Evolutionary conservation across 2,888 invertebrate species (phyloP).

Genomic region (Amphimallon solstitiale): DNA sequence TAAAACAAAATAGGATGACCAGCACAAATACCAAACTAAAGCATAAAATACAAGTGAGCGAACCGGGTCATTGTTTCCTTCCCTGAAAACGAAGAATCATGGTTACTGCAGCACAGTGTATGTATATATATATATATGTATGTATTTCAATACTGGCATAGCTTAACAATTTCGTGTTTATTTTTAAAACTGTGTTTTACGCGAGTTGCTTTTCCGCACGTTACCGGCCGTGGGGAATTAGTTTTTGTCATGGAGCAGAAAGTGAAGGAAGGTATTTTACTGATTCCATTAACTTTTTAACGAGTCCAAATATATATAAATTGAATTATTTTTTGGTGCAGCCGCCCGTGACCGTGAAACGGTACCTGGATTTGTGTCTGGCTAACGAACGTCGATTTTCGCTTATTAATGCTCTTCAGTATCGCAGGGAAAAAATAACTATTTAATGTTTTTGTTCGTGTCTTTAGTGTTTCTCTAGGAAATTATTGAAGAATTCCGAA

Average conservation of each 20-base stretch:
- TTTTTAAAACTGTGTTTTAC: not conserved
- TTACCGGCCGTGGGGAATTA: constrained; percentile 5
- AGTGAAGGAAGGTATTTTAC: not conserved
- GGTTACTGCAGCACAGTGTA: too few species aligned
- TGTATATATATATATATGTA: too few species aligned
- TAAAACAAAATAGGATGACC: not conserved
- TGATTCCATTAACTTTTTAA: constrained; percentile 12
- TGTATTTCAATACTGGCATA: not conserved
- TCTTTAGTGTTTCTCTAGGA: not conserved
- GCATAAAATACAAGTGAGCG: not conserved
- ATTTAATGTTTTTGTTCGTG: not conserved
- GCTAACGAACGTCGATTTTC: not conserved
- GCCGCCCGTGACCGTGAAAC: not conserved
- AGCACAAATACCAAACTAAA: not conserved
- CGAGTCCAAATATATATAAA: constrained; percentile 8
- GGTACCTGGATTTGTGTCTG: not conserved
- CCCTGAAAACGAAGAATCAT: constrained; percentile 7
- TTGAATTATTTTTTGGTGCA: constrained; percentile 9
- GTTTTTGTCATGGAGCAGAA: not conserved
- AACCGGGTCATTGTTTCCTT: constrained; percentile 4
- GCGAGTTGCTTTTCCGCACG: not conserved
- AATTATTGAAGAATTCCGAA: not conserved
- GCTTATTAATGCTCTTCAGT: not conserved
- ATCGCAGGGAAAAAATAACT: not conserved
- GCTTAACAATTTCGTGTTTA: constrained; percentile 1